A percentile compares a stretch with the other conserved stretches of the same genome.
These are phyloP conservation scores for Oryzias melastigma DNA, from an alignment of 2,113 vertebrate species.

Conservation along the genomic window DNA sequence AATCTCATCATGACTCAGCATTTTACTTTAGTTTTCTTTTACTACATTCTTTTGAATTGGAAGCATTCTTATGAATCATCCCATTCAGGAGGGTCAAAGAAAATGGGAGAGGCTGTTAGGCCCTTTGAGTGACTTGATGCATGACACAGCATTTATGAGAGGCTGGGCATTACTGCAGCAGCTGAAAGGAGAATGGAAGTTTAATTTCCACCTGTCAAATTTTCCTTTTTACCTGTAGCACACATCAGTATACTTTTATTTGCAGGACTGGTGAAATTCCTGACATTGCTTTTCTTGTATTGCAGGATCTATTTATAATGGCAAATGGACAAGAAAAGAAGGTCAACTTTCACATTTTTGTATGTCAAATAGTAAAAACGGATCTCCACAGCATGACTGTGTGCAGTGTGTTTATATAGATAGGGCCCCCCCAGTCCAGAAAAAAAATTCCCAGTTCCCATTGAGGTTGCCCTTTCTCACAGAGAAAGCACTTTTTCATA, in stretches of 20 bases:
- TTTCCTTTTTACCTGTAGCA: slow-evolving; percentile 22
- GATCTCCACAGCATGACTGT: slow-evolving; percentile 7
- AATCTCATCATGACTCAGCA: slow-evolving; percentile 36
- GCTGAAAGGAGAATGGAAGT: slow-evolving; percentile 13
- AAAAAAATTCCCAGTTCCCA: slow-evolving; percentile 31
- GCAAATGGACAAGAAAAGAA: background rate
- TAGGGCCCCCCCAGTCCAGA: slow-evolving; percentile 38
- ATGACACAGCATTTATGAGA: background rate
- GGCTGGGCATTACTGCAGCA: slow-evolving; percentile 8
- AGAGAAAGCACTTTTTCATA: slow-evolving; percentile 46
- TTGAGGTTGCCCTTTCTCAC: slow-evolving; percentile 56
- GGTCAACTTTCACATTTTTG: slow-evolving; percentile 1
- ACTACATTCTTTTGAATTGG: background rate
- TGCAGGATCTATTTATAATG: too few species aligned
- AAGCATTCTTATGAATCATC: background rate
- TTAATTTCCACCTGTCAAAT: slow-evolving; percentile 26
- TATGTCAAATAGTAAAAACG: slow-evolving; percentile 7
- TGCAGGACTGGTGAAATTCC: slow-evolving; percentile 7
- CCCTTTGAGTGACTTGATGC: background rate
- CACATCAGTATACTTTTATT: slow-evolving; percentile 35
- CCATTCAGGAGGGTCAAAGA: too few species aligned
- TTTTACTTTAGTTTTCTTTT: background rate
- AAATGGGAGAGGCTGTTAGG: background rate
- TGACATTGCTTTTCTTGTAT: background rate
- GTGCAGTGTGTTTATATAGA: slow-evolving; percentile 55